Conservation (phyloP, 2,888 invertebrate genomes). For the Macrosoma leucophasiata region DNA sequence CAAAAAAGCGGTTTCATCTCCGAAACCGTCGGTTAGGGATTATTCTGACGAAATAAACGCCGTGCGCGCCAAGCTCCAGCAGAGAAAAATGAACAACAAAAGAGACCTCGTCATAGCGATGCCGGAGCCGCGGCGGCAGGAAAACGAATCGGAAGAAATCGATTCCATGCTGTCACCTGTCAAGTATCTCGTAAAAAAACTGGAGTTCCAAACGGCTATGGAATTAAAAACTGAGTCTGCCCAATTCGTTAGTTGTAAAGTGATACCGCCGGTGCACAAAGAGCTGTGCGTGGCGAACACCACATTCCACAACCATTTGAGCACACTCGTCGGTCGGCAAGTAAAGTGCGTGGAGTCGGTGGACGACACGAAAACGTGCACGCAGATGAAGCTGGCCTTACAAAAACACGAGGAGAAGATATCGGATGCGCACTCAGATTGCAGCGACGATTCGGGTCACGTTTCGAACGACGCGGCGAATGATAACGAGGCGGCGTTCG, state of each 20-base stretch:
- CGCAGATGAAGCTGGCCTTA: conserved; percentile 50
- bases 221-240: conserved; percentile 57
- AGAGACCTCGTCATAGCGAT: conserved; percentile 48
- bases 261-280: conserved; percentile 66
- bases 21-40: conserved; percentile 57
- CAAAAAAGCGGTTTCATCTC: conserved; percentile 50
- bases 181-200: conserved; percentile 66
- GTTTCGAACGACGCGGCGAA: conserved; percentile 88
- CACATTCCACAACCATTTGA: conserved; percentile 67
- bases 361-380: conserved; percentile 57
- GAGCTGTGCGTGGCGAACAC: conserved; percentile 67
- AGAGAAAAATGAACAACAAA: conserved; percentile 62
- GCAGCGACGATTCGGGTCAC: conserved; percentile 88
- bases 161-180: conserved; percentile 64
- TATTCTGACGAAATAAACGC: conserved; percentile 70
- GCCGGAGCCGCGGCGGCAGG: conserved; percentile 50
- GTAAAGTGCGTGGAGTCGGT: conserved; percentile 61
- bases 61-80: conserved; percentile 67
- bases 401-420: conserved; percentile 69
- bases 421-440: conserved; percentile 79
- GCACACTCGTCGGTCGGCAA: conserved; percentile 71
- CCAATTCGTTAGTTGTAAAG: conserved; percentile 61
- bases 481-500: conserved; percentile 74
- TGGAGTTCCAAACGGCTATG: conserved; percentile 64
- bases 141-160: conserved; percentile 48